Conservation (phyloP, 2,888 invertebrate species). For the Cephus sareptanus region DNA sequence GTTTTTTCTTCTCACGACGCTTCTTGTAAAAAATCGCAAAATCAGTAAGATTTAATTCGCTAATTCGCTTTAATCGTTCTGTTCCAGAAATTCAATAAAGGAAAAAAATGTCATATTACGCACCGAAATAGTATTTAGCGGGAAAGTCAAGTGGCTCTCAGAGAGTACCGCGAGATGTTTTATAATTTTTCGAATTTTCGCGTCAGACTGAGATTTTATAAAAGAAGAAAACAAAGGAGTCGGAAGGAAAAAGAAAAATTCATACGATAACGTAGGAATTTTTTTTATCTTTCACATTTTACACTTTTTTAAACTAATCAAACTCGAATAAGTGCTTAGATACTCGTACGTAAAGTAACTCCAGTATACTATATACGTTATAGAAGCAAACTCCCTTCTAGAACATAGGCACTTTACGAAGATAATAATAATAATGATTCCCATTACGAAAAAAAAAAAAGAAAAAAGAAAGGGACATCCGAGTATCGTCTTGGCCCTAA, state of each 20-base stretch:
- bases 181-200: not conserved
- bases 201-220: not conserved
- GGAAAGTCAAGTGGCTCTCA: not conserved
- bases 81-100: not conserved
- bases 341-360: not conserved
- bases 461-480: not conserved
- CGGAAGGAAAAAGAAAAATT: constrained; percentile 6
- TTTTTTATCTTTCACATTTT: not conserved
- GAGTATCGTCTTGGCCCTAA: not conserved
- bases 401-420: not conserved
- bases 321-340: not conserved
- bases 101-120: not conserved
- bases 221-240: constrained; percentile 10
- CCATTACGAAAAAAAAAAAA: not conserved
- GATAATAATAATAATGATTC: not conserved
- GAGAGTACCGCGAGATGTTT: not conserved
- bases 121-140: not conserved
- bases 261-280: not conserved
- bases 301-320: not conserved
- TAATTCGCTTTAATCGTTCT: not conserved
- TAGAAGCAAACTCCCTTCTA: not conserved
- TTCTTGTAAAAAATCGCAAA: too few species aligned
- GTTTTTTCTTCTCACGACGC: too few species aligned
- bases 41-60: too few species aligned
- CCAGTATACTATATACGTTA: not conserved